Evolutionary conservation across 2,797 vertebrate species (phyloP), one percentile per base, ranked within the genome.

Genomic region (Ctenosaura bakeri): DNA sequence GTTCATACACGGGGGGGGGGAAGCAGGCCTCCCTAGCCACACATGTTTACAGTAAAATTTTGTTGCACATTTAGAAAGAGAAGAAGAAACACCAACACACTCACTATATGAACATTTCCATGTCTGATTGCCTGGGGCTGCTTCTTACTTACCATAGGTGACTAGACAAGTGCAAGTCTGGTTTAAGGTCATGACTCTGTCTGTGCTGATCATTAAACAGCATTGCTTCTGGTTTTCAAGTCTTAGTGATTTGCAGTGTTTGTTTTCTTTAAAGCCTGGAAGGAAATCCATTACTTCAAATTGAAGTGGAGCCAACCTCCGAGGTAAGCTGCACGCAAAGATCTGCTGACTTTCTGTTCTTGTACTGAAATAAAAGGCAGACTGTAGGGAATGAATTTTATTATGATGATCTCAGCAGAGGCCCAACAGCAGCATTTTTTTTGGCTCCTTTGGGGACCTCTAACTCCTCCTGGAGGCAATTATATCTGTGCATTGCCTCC

Each of bases 251-350:
- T 74, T 76, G 24, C 32, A 50, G 66, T 73, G 64, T 90, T 93
- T 92, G 64, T 96, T 96, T 50, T 91, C 97, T 96, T 94, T 85
- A 64, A 94, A 97, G 97, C 96, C 95, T 97, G 96, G 98, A 98
- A 97, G 98, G 98, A 94, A 99, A 98, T 94, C 99, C 99, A 90
- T 97, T 99, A 96, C 99, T 99, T 97, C 99, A 99, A 96, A 99
- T 99, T 96, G 99, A 99, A 98, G 99, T 99, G 93, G 99, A 99
- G 95, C 98, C 98, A 81, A 99, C 98, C 83, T 99, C 99, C 0
- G 99, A 99, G 95, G 99, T 99, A 96, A 99, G 97, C 92, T 0
- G 9, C 62, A 38, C 0, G 0, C 18, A 35, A 29, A 13, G 2
- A 54, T 5, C 2, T n/a, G 26, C 20, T 5, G 50, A 71, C n/a